Percentiles rank a stretch among this genome's conserved stretches.
phyloP scores from a whole-genome alignment of 2,888 invertebrate species.

The Chymomyza amoena region DNA sequence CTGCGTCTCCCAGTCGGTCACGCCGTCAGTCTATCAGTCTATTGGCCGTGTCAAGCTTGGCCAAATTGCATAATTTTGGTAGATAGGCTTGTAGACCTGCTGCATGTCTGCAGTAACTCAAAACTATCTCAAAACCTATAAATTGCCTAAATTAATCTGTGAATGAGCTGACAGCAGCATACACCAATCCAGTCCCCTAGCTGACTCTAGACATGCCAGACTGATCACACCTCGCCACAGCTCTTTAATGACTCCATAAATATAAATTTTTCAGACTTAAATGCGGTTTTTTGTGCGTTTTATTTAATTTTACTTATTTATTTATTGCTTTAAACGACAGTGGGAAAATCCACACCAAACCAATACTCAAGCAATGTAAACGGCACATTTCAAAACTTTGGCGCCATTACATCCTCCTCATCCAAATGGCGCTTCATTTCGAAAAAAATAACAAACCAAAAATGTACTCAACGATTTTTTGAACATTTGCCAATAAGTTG shows the following conservation, averaged over 20 bases:
- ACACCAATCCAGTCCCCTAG: slow-evolving; percentile 1
- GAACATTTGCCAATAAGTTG: slow-evolving; percentile 65
- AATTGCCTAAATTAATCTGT: slow-evolving; percentile 71
- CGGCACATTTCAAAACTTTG: slow-evolving; percentile 19
- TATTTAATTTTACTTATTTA: slow-evolving; percentile 8
- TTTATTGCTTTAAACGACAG: background rate
- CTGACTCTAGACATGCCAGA: background rate
- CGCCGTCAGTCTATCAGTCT: slow-evolving; percentile 13
- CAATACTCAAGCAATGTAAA: background rate
- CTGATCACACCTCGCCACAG: background rate
- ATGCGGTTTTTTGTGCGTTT: slow-evolving; percentile 50
- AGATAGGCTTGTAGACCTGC: background rate
- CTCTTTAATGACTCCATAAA: slow-evolving; percentile 63
- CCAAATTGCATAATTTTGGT: slow-evolving; percentile 54
- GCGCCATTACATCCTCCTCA: slow-evolving; percentile 25
- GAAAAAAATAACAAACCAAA: background rate
- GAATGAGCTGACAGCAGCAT: slow-evolving; percentile 61
- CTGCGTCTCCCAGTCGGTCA: slow-evolving; percentile 20
- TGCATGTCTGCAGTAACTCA: slow-evolving; percentile 60
- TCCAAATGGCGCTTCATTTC: slow-evolving; percentile 30
- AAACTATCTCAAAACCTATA: slow-evolving; percentile 60
- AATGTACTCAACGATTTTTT: slow-evolving; percentile 37
- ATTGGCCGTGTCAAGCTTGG: slow-evolving; percentile 12
- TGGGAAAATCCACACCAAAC: background rate
- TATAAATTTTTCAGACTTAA: slow-evolving; percentile 60